phyloP scores from a whole-genome alignment of 2,113 vertebrate species.

The Microcebus murinus region DNA sequence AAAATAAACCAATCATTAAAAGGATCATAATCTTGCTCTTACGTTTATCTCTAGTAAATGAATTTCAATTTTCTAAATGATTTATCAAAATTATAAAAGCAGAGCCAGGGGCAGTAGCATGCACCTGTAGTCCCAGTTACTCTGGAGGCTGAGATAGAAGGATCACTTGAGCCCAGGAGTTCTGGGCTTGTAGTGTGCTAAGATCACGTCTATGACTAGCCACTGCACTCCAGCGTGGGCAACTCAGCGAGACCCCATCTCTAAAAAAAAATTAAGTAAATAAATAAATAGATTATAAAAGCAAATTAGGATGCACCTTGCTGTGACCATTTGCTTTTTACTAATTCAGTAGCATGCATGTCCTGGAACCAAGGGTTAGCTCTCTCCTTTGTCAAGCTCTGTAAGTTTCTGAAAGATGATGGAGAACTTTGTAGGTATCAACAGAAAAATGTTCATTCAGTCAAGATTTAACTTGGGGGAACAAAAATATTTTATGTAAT shows the following conservation, averaged over 20 bases:
- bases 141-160: not conserved
- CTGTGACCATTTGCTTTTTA: not conserved
- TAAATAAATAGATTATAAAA: not conserved
- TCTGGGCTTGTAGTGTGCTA: not conserved
- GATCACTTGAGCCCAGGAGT: not conserved
- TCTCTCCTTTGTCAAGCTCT: not conserved
- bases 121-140: not conserved
- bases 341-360: not conserved
- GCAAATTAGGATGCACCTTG: not conserved
- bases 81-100: not conserved
- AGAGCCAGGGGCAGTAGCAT: not conserved
- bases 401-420: not conserved
- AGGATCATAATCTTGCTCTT: not conserved
- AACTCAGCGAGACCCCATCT: not conserved
- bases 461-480: not conserved
- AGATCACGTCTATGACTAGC: not conserved
- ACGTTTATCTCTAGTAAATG: not conserved
- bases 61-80: not conserved
- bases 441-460: too few relatives aligned
- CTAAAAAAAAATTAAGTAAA: not conserved
- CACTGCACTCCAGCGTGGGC: not conserved
- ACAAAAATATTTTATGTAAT: not conserved
- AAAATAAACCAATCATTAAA: not conserved
- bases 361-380: not conserved
- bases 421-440: too few relatives aligned